Evolutionary conservation across 2,797 vertebrate genomes (phyloP).

Genomic region (Rousettus madagascariensis): DNA sequence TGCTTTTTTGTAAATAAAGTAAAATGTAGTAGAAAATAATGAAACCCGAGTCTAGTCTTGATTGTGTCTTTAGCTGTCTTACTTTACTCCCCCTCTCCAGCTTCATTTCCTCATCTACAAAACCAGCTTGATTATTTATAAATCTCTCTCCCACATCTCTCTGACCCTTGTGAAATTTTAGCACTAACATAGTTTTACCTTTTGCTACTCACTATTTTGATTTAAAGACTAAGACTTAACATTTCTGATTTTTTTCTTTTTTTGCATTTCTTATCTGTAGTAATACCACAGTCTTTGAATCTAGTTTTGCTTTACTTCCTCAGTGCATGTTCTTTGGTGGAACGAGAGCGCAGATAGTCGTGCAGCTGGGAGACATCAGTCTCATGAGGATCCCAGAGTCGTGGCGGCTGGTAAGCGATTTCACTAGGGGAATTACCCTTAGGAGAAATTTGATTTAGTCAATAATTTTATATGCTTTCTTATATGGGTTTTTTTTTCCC

Average conservation of each 20-base stretch:
- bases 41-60: background rate
- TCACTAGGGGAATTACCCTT: background rate
- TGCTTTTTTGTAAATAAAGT: background rate
- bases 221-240: background rate
- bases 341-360: constrained; percentile 88
- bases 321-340: constrained; percentile 95
- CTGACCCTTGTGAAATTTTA: background rate
- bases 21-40: background rate
- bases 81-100: background rate
- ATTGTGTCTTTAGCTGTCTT: background rate
- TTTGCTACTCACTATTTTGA: background rate
- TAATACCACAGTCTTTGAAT: background rate
- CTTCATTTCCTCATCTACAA: background rate
- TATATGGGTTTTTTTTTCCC: constrained; percentile 71
- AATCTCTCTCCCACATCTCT: background rate
- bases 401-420: constrained; percentile 92
- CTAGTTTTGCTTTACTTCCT: constrained; percentile 49
- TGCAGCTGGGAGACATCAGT: constrained; percentile 87
- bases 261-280: background rate
- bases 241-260: background rate
- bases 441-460: background rate
- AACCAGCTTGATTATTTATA: background rate
- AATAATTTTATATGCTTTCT: background rate
- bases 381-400: constrained; percentile 91
- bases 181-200: background rate